Evolutionary conservation across 2,113 vertebrate species (phyloP), one percentile per base, ranked within the genome.

Genomic region (Sialia sialis): DNA sequence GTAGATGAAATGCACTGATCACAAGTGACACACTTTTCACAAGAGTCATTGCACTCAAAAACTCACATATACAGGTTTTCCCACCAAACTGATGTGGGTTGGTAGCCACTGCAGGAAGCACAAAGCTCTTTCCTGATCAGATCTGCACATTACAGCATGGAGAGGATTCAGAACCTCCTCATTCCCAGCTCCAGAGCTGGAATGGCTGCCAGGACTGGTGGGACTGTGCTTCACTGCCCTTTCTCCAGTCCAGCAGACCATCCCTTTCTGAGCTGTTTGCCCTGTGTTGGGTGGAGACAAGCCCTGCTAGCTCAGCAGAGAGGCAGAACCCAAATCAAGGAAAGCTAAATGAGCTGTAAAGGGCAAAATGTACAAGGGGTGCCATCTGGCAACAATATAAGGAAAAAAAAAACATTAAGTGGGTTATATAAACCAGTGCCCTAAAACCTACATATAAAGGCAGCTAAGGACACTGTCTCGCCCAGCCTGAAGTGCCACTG

Each of bases 371-470:
- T 52, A 72, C 27, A 54, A 34, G 69, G n/a, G 49, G 41, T 69
- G 46, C 59, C 90, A 91, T 56, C 34, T 89, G 74, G 58, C 58
- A 87, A 66, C 49, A 89, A 44, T 7, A 10, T 55, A 92, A 63
- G 39, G 58, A 69, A 68, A 80, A 54, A 68, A 70, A 75, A 68
- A 72, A 19, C 49, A 60, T 84, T 78, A 89, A 79, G 60, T 90
- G 76, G n/a, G 68, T 96, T 96, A 92, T 60, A 67, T 90, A 95
- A 97, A 70, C 12, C n/a, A 70, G 38, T 67, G 54, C 52, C 52
- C 49, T 74, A 60, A 89, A 91, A 21, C 22, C 39, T 46, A 39
- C 25, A 26, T 44, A 62, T 54, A 68, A 84, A 84, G 44, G 70
- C 83, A 84, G 60, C 60, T 85, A 58, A 93, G 86, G 83, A 70